phyloP scores from a whole-genome alignment of 1,140 invertebrate species.

The Drosophila miranda region DNA sequence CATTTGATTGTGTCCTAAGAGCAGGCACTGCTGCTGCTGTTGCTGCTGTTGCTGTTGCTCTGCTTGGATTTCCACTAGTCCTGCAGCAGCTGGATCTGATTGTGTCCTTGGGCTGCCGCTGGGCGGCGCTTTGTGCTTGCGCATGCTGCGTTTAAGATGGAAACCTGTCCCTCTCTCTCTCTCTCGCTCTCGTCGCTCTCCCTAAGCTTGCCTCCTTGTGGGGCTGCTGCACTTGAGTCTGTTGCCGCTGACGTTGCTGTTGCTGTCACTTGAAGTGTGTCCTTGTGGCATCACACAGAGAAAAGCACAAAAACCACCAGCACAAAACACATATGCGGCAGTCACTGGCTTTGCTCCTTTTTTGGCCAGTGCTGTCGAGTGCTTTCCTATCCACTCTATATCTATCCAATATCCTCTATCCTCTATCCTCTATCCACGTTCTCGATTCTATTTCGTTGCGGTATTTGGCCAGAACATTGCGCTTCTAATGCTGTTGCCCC shows the following conservation, averaged over 20 bases:
- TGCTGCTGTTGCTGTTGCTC: constrained; percentile 28
- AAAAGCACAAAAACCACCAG: constrained; percentile 7
- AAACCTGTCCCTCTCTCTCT: constrained; percentile 13
- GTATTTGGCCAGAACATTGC: constrained; percentile 63
- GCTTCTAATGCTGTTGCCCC: constrained; percentile 32
- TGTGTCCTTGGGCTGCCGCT: constrained; percentile 68
- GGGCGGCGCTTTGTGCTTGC: constrained; percentile 73
- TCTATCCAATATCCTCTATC: constrained; percentile 18
- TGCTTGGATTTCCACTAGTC: constrained; percentile 8
- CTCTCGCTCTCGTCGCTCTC: constrained; percentile 5
- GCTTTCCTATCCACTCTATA: constrained; percentile 41
- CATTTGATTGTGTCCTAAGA: constrained; percentile 47
- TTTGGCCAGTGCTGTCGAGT: constrained; percentile 32
- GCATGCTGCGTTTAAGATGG: constrained; percentile 50
- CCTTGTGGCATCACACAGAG: constrained; percentile 72
- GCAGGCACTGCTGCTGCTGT: constrained; percentile 53
- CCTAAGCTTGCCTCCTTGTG: neutral
- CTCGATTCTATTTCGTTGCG: constrained; percentile 24
- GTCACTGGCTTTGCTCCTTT: constrained; percentile 34
- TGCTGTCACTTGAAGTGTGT: constrained; percentile 72
- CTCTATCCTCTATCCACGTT: constrained; percentile 3
- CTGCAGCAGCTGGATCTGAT: constrained; percentile 7
- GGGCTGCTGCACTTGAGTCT: constrained; percentile 53
- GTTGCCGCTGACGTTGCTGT: constrained; percentile 52
- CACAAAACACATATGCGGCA: constrained; percentile 53